phyloP scores from a whole-genome alignment of 2,888 invertebrate genomes.

The Byasa hedistus region DNA sequence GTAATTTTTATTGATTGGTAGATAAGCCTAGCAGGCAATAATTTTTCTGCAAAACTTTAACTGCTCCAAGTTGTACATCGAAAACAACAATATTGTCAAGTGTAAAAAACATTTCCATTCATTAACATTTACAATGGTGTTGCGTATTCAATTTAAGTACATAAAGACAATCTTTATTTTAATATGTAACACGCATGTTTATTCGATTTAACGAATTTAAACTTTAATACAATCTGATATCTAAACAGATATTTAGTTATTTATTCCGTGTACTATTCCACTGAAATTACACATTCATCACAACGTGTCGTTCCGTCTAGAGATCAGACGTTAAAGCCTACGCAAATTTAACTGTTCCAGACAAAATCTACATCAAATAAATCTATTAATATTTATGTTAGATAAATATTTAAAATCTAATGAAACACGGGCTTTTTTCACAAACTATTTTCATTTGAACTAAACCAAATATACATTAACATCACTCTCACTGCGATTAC shows the following conservation, averaged over 20 bases:
- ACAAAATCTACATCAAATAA: background rate
- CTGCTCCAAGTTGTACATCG: no score
- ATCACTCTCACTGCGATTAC: conserved; percentile 28
- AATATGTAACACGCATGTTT: background rate
- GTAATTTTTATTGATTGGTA: no score
- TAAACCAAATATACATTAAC: conserved; percentile 8
- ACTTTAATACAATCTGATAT: conserved; percentile 4
- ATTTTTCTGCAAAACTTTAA: no score
- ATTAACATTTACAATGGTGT: conserved; percentile 1
- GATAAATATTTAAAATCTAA: background rate
- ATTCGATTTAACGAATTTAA: conserved; percentile 9
- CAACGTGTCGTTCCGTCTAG: conserved; percentile 7
- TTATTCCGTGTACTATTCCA: conserved; percentile 24
- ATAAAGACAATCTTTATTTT: background rate
- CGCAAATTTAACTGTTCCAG: background rate
- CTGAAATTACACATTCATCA: conserved; percentile 14
- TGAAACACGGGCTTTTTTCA: background rate
- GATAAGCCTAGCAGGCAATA: no score
- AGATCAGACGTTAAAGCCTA: conserved; percentile 10
- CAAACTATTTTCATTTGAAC: conserved; percentile 4
- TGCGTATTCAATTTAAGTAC: background rate
- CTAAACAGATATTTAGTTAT: conserved; percentile 10
- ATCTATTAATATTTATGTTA: background rate
- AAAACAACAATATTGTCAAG: no score
- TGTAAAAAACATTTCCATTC: background rate